Evolutionary conservation across 2,888 invertebrate genomes (phyloP).

Genomic region (Lutraria lutraria): DNA sequence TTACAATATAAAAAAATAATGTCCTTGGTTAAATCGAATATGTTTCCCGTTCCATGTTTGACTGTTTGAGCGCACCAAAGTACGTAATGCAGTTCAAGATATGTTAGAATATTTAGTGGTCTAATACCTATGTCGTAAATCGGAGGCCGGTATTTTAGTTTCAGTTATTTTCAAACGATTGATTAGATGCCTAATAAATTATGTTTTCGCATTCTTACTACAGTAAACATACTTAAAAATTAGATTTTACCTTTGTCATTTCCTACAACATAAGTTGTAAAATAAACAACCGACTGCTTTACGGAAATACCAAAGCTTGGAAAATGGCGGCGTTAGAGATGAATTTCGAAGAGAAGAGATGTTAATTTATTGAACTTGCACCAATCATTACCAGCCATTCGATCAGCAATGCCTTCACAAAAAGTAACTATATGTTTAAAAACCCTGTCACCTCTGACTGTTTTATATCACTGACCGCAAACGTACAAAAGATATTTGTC

Average conservation of each 20-base stretch:
- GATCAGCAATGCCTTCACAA: conserved; percentile 65
- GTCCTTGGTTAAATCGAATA: no score
- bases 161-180: neutral
- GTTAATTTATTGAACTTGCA: neutral
- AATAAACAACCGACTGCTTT: conserved; percentile 58
- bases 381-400: neutral
- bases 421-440: conserved; percentile 53
- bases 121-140: neutral
- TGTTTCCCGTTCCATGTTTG: no score
- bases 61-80: no score
- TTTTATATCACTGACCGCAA: neutral
- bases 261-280: conserved; percentile 58
- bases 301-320: conserved; percentile 81
- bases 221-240: neutral
- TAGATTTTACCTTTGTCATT: neutral
- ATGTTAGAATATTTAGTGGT: neutral
- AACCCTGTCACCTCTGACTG: neutral
- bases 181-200: neutral
- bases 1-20: no score
- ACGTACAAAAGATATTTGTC: no score
- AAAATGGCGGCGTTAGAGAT: conserved; percentile 84
- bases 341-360: conserved; percentile 19
- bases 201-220: neutral
- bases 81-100: no score
- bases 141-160: neutral